These are phyloP conservation scores for Octonoba sinensis DNA, from an alignment of 2,888 invertebrate species.

Conservation along the genomic window DNA sequence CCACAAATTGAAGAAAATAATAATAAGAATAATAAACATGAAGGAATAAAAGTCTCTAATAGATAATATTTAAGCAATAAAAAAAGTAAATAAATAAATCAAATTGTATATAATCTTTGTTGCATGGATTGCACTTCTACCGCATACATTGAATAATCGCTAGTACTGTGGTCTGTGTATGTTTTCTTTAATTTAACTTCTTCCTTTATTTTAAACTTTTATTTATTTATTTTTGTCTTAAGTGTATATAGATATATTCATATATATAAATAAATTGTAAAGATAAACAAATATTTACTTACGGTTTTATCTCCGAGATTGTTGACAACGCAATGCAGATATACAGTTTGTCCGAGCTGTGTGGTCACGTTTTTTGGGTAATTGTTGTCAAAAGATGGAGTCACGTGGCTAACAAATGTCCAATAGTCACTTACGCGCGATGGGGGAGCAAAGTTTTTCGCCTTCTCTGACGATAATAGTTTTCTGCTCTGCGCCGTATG, in stretches of 20 bases:
- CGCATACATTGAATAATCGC: too few species aligned
- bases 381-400: conserved; percentile 60
- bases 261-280: not conserved
- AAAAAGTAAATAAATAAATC: too few species aligned
- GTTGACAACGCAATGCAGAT: conserved; percentile 66
- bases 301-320: conserved; percentile 68
- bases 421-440: conserved; percentile 59
- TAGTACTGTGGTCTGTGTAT: too few species aligned
- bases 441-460: conserved; percentile 47
- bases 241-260: not conserved
- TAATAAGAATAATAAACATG: too few species aligned
- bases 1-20: too few species aligned
- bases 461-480: conserved; percentile 43
- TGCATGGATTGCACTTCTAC: too few species aligned
- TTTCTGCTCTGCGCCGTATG: conserved; percentile 12
- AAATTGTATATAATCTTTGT: too few species aligned
- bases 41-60: too few species aligned
- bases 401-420: conserved; percentile 56
- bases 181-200: too few species aligned
- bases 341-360: conserved; percentile 66
- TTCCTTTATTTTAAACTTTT: not conserved
- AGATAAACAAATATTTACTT: conserved; percentile 32
- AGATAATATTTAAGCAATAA: too few species aligned
- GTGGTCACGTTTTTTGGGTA: conserved; percentile 65
- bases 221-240: too few species aligned